Evolutionary conservation across 2,888 invertebrate species (phyloP).

Genomic region (Euclidia mi): DNA sequence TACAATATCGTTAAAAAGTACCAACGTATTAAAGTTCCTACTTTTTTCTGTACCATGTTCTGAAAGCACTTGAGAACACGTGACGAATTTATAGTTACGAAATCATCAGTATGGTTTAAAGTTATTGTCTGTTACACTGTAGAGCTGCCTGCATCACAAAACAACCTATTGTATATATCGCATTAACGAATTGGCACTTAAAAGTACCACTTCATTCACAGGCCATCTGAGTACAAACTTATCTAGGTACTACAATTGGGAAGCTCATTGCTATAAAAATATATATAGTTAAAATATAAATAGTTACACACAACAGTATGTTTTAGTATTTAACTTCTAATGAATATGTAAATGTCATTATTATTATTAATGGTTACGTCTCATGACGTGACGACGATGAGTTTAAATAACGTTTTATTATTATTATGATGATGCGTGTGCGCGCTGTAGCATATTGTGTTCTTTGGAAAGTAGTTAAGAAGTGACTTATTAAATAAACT

Average conservation of each 20-base stretch:
- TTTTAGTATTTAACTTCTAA: slow-evolving; percentile 32
- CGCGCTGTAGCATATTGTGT: background rate
- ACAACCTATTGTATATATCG: background rate
- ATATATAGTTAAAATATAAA: slow-evolving; percentile 20
- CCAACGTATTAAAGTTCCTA: no score
- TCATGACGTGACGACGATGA: background rate
- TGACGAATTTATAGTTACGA: background rate
- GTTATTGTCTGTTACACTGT: slow-evolving; percentile 19
- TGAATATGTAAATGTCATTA: slow-evolving; percentile 24
- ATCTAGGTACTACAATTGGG: slow-evolving; percentile 24
- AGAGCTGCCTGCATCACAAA: slow-evolving; percentile 33
- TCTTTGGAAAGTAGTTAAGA: no score
- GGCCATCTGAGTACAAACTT: background rate
- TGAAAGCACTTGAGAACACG: no score
- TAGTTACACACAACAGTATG: slow-evolving; percentile 43
- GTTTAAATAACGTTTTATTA: slow-evolving; percentile 17
- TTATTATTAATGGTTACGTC: slow-evolving; percentile 19
- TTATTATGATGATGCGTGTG: slow-evolving; percentile 21
- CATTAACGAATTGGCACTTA: background rate
- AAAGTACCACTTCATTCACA: background rate
- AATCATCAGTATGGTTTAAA: slow-evolving; percentile 4
- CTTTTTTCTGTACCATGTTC: no score
- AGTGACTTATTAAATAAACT: no score
- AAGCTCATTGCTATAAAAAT: slow-evolving; percentile 31
- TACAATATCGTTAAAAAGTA: no score